phyloP scores from a whole-genome alignment of 1,140 invertebrate genomes.

The Alviniconcha marisindica region DNA sequence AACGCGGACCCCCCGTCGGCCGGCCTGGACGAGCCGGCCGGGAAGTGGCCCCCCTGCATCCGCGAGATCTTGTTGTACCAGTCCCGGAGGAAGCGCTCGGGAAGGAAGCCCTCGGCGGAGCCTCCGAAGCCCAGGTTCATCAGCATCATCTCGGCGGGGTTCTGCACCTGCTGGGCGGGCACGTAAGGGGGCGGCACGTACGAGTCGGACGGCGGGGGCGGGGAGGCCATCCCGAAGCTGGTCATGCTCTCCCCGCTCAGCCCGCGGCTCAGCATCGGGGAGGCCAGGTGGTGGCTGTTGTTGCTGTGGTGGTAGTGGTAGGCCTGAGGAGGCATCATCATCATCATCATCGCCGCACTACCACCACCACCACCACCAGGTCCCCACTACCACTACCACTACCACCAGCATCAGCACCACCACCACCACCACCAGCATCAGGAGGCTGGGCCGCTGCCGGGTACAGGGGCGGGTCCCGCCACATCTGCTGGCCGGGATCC shows the following conservation, averaged over 20 bases:
- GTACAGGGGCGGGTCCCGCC: not conserved
- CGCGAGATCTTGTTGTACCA: slow-evolving; percentile 66
- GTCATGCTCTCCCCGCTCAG: slow-evolving; percentile 28
- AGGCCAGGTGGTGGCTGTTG: not conserved
- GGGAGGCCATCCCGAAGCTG: slow-evolving; percentile 27
- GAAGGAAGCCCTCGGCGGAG: slow-evolving; percentile 59
- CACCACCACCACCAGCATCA: too few relatives aligned
- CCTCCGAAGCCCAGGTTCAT: slow-evolving; percentile 65
- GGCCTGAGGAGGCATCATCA: too few relatives aligned
- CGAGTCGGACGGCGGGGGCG: not conserved
- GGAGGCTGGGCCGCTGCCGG: not conserved
- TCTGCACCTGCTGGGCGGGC: slow-evolving; percentile 27
- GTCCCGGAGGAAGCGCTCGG: slow-evolving; percentile 67
- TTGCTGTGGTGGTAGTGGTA: too few relatives aligned
- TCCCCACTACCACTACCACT: too few relatives aligned
- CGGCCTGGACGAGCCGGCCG: not conserved
- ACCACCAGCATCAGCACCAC: too few relatives aligned
- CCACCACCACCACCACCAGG: too few relatives aligned
- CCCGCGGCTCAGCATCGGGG: slow-evolving; percentile 14
- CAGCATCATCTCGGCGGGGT: slow-evolving; percentile 61
- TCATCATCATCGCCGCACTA: not conserved
- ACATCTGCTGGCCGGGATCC: not conserved
- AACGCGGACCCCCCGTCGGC: not conserved
- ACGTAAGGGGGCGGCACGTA: slow-evolving; percentile 13
- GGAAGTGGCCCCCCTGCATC: slow-evolving; percentile 38